phyloP scores from a whole-genome alignment of 2,888 invertebrate genomes.

The Stegana nigrithorax region DNA sequence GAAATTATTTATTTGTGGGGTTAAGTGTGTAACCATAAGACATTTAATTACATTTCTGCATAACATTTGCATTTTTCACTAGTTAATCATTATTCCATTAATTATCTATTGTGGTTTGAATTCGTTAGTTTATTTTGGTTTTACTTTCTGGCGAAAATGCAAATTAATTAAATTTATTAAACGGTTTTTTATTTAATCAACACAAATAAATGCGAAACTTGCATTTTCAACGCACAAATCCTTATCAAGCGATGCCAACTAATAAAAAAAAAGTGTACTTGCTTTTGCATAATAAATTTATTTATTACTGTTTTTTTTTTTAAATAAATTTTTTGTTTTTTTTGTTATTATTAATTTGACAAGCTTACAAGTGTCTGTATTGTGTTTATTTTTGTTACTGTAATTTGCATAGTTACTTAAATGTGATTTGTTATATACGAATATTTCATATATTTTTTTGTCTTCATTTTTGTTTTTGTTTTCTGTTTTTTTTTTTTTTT shows the following conservation, averaged over 20 bases:
- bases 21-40: conserved; percentile 69
- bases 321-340: conserved; percentile 17
- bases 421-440: no score
- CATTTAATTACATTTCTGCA: conserved; percentile 50
- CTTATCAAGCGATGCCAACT: conserved; percentile 64
- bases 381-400: no score
- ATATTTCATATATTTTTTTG: no score
- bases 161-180: conserved; percentile 17
- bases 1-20: conserved; percentile 34
- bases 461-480: conserved; percentile 6
- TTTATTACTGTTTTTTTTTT: conserved; percentile 32
- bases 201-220: conserved; percentile 4
- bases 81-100: conserved; percentile 7
- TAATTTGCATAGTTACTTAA: no score
- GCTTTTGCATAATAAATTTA: no score
- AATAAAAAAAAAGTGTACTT: conserved; percentile 29
- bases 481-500: conserved; percentile 3
- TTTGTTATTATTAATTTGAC: conserved; percentile 15
- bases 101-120: no score
- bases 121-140: no score
- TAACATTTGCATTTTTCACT: conserved; percentile 25
- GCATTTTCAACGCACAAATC: conserved; percentile 26
- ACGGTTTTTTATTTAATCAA: conserved; percentile 10
- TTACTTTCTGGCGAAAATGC: conserved; percentile 22
- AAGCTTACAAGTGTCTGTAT: conserved; percentile 32